Conservation (phyloP, 2,797 vertebrate species). For the Craterocephalus amniculus region DNA sequence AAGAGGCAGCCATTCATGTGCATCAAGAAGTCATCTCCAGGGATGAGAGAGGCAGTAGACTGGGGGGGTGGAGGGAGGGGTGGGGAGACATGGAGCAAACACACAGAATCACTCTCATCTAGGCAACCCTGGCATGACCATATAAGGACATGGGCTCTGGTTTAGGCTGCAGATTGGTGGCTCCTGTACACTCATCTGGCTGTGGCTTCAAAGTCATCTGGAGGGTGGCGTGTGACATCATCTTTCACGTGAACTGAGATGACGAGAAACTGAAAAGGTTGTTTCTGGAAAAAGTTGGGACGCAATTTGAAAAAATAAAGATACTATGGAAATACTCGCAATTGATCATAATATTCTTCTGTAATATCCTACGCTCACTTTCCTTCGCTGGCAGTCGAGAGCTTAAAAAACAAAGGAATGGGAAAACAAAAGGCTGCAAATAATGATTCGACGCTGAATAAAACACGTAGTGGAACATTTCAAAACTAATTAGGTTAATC, state of each 20-base stretch:
- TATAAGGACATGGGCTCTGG: conserved; percentile 70
- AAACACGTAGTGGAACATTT: not conserved
- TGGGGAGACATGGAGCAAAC: conserved; percentile 43
- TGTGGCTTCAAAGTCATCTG: conserved; percentile 48
- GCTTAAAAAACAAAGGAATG: not conserved
- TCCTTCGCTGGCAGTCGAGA: not conserved
- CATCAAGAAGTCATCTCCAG: conserved; percentile 69
- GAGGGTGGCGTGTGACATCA: conserved; percentile 46
- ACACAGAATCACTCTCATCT: conserved; percentile 39
- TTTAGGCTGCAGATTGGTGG: conserved; percentile 68
- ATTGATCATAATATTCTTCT: not conserved
- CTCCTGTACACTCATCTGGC: conserved; percentile 28
- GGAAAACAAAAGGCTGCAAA: not conserved
- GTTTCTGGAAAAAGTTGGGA: not conserved
- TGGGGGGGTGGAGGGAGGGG: conserved; percentile 19
- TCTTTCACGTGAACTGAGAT: conserved; percentile 9
- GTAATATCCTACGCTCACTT: too few species aligned
- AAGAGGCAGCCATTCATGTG: conserved; percentile 70
- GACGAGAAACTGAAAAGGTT: not conserved
- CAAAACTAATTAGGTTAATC: not conserved
- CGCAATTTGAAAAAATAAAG: not conserved
- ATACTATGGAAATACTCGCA: not conserved
- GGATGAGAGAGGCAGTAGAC: conserved; percentile 36
- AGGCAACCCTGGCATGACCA: conserved; percentile 64
- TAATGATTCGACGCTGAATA: not conserved